These are phyloP conservation scores for Tetramorium parvispinum DNA, from an alignment of 1,140 invertebrate genomes.

Conservation along the genomic window DNA sequence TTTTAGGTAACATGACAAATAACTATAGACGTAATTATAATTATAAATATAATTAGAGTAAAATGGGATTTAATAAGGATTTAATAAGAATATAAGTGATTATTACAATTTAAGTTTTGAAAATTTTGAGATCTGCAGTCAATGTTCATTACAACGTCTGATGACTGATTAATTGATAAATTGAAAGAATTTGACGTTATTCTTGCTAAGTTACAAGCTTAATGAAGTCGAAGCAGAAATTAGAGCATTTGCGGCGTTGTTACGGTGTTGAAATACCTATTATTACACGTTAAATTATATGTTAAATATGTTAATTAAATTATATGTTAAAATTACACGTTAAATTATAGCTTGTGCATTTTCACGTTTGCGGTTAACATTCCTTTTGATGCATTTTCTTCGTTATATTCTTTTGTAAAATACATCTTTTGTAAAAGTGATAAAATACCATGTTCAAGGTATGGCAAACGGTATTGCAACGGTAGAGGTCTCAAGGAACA, in stretches of 20 bases:
- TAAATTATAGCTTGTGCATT: slow-evolving; percentile 9
- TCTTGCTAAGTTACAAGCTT: not conserved
- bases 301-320: too few relatives aligned
- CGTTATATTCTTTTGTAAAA: not conserved
- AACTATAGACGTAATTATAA: slow-evolving; percentile 1
- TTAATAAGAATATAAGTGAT: not conserved
- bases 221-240: not conserved
- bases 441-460: not conserved
- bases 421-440: not conserved
- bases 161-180: not conserved
- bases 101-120: not conserved
- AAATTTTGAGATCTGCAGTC: not conserved
- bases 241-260: not conserved
- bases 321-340: slow-evolving; percentile 10
- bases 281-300: slow-evolving; percentile 15
- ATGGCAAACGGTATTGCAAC: not conserved
- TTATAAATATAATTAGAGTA: not conserved
- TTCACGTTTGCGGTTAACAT: slow-evolving; percentile 7
- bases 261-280: not conserved
- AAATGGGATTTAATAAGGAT: not conserved
- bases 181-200: too few relatives aligned
- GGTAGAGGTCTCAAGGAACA: slow-evolving; percentile 4
- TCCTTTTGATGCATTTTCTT: slow-evolving; percentile 12
- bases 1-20: not conserved
- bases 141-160: not conserved